A percentile compares a stretch with the other conserved stretches of the same genome.
phyloP scores from a whole-genome alignment of 2,888 invertebrate species.

The Tanytarsus gracilentus region DNA sequence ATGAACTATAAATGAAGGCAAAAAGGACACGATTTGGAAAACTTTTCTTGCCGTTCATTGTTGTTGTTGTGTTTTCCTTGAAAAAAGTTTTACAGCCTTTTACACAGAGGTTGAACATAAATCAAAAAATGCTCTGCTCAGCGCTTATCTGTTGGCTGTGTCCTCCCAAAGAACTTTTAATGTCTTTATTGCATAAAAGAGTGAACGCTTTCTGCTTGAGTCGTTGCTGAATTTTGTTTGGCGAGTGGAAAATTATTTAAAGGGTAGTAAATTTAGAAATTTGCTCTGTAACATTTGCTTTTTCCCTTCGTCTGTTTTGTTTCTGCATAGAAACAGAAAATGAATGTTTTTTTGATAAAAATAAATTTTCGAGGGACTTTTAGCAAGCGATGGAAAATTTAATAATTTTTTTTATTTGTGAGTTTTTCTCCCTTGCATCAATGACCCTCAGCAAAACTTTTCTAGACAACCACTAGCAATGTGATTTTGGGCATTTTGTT shows the following conservation, averaged over 20 bases:
- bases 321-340: too few relatives aligned
- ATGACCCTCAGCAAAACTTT: too few relatives aligned
- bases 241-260: constrained; percentile 4
- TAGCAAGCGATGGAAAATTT: too few relatives aligned
- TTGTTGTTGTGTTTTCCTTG: neutral
- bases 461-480: too few relatives aligned
- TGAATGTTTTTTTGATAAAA: too few relatives aligned
- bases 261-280: too few relatives aligned
- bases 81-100: constrained; percentile 1
- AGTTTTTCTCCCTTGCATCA: too few relatives aligned
- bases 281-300: too few relatives aligned
- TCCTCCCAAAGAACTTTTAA: neutral
- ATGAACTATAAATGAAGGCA: constrained; percentile 16
- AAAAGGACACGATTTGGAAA: neutral
- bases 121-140: constrained; percentile 12
- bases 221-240: constrained; percentile 2
- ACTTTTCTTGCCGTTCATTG: neutral
- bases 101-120: constrained; percentile 1
- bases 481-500: too few relatives aligned
- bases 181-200: neutral
- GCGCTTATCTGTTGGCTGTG: constrained; percentile 3
- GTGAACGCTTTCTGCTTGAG: neutral
- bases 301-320: too few relatives aligned
- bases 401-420: too few relatives aligned
- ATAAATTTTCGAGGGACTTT: too few relatives aligned